Percentiles rank a stretch among this genome's conserved stretches.
Evolutionary conservation across 2,113 vertebrate genomes (phyloP).

Genomic region (Odontesthes bonariensis): DNA sequence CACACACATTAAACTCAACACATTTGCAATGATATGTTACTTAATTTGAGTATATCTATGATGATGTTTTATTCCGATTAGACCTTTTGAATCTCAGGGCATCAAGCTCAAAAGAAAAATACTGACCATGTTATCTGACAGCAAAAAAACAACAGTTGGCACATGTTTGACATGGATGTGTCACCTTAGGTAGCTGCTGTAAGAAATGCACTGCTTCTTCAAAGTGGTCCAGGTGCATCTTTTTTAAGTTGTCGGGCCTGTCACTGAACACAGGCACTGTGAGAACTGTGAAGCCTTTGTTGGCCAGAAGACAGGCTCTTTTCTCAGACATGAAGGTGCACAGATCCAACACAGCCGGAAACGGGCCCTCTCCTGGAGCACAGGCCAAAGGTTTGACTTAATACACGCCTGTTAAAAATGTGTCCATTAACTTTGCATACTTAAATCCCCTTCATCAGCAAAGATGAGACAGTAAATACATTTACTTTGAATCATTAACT

Average conservation of each 20-base stretch:
- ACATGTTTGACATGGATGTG: neutral
- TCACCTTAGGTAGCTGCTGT: slow-evolving; percentile 39
- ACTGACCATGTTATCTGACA: no score
- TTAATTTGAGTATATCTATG: no score
- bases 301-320: slow-evolving; percentile 66
- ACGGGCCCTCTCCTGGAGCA: slow-evolving; percentile 58
- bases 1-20: no score
- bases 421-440: no score
- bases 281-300: slow-evolving; percentile 65
- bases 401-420: neutral
- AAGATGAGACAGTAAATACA: no score
- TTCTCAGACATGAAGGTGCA: slow-evolving; percentile 62
- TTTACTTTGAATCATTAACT: no score
- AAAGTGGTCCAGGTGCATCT: slow-evolving; percentile 56
- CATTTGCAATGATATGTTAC: no score
- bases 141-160: no score
- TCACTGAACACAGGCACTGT: slow-evolving; percentile 14
- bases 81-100: no score
- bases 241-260: neutral
- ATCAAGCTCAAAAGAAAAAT: no score
- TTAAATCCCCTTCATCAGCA: no score
- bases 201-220: slow-evolving; percentile 56
- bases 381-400: neutral
- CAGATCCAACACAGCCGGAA: slow-evolving; percentile 72
- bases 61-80: no score